Base-by-base conservation (phyloP, 2,888 invertebrate species). In the Volucella bombylans region DNA sequence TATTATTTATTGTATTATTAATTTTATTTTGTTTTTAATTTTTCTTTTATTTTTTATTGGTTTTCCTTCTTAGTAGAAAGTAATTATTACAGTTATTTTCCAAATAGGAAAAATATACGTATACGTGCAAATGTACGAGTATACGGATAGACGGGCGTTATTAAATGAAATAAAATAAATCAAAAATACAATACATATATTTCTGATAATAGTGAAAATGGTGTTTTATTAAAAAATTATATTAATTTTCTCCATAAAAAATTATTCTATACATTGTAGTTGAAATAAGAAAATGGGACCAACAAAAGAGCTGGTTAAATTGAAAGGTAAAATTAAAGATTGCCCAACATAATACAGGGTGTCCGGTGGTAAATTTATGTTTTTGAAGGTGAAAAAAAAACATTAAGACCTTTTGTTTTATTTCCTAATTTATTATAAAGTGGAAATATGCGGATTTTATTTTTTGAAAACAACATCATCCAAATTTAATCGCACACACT, bases 1-100 rank as follows among this genome's bases (percentile, higher is more conserved):
- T 85, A 85, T 85, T 85, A 85, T 85, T 85, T 85, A 81, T 85
- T 65, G 73, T 80, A 31, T 31, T 31, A 31, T 6, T 31, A 0
- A 31, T 31, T 23, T 23, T 31, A 0, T 45, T 61, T 47, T 67
- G 41, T 77, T 69, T 54, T 65, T 64, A 49, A 14, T 69, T 41
- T 65, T 57, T 59, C 74, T 54, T 67, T 39, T 49, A 49, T 15
- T 68, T 67, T 71, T 38, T 59, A 52, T 72, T 59, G 49, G 59
- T 47, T 61, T 23, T 68, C 6, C 31, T 23, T 31, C 2, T 31
- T 31, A 31, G 31, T 31, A 31, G 1, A 54, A 45, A 18, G 31
- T 23, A 59, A 55, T 8, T 12, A 14, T 49, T 49, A n/a, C 1
- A 14, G 8, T 43, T 47, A 41, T 69, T 77, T 47, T 77, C 69